Base-by-base conservation (phyloP, 2,888 invertebrate species). In the Tryphoninae sp. region DNA sequence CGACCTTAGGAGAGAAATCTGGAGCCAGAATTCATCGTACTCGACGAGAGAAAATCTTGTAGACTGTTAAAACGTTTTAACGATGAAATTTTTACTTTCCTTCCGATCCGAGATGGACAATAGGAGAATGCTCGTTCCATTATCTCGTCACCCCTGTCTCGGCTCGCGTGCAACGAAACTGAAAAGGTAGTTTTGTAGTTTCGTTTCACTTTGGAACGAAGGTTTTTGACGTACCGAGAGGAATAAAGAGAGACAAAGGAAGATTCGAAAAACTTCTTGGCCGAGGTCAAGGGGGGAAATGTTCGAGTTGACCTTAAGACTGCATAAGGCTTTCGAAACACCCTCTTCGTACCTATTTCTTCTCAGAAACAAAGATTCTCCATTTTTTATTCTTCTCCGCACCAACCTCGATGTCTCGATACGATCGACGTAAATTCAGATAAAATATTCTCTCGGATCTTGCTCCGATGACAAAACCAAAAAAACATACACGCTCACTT, bases 381-480 rank as follows among this genome's bases (percentile, higher is more conserved):
- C n/a, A 62, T 62, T 59, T 68, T 51, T 67, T 19, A 22, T 55
- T 19, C 19, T 8, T 55, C 8, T 55, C 19, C 26, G 26, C 19
- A 42, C 23, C 67, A 72, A 26, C 76, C 80, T 76, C 72, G 71
- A 76, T 51, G 40, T 61, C 23, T 58, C 78, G 45, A 59, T 71
- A 40, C 22, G 51, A 75, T 59, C 65, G 80, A 51, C 7, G 51
- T 23, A n/a, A 23, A 74, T 59, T 16, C 22, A 72, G 45, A 72
- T 53, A 67, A 76, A 72, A 72, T 71, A 59, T 42, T 71, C 76
- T 64, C 40, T 77, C 72, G 61, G 22, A 77, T 77, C 53, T 73
- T 64, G n/a, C 51, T 16, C 16, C 16, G 68, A 77, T 77, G 72
- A 3, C 49, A 26, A 23, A 58, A 69, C 45, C 45, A 53, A 22